These are phyloP conservation scores for Serripes groenlandicus DNA, from an alignment of 2,888 invertebrate genomes.

Conservation along the genomic window DNA sequence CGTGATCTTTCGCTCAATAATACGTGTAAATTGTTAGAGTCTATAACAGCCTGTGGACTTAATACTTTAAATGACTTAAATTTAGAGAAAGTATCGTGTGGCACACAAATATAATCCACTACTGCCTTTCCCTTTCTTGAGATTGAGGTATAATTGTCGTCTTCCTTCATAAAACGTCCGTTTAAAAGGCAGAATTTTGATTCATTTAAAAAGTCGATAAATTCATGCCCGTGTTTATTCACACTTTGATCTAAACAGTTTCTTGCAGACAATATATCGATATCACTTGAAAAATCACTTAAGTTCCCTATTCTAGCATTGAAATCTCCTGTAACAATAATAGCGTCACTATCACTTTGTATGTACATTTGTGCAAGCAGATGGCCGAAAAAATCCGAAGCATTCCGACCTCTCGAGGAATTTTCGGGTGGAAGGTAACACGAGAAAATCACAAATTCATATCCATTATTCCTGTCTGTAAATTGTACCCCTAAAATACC, in stretches of 20 bases:
- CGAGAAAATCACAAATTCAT: too few species aligned
- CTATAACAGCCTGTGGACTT: slow-evolving; percentile 18
- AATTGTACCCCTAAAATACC: slow-evolving; percentile 42
- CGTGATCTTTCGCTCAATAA: slow-evolving; percentile 29
- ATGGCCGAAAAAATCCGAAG: slow-evolving; percentile 36
- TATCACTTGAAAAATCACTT: slow-evolving; percentile 17
- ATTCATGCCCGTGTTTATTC: slow-evolving; percentile 44
- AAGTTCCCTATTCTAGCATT: slow-evolving; percentile 42
- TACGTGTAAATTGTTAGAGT: slow-evolving; percentile 11
- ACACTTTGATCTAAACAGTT: slow-evolving; percentile 21
- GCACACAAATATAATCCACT: slow-evolving; percentile 44
- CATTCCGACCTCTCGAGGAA: too few species aligned
- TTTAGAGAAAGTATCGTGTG: slow-evolving; percentile 25
- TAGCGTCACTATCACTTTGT: slow-evolving; percentile 29
- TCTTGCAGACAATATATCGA: slow-evolving; percentile 27
- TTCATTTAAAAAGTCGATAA: slow-evolving; percentile 36
- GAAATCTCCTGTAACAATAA: slow-evolving; percentile 43
- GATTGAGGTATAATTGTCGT: slow-evolving; percentile 38
- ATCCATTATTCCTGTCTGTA: background rate
- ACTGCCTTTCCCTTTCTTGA: slow-evolving; percentile 40
- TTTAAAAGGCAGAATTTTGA: slow-evolving; percentile 48
- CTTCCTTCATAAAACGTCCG: slow-evolving; percentile 29
- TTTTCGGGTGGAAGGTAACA: too few species aligned
- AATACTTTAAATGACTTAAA: slow-evolving; percentile 34
- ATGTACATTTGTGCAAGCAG: slow-evolving; percentile 39